Base-by-base conservation (phyloP, 2,113 vertebrate species). In the Erpornis zantholeuca region DNA sequence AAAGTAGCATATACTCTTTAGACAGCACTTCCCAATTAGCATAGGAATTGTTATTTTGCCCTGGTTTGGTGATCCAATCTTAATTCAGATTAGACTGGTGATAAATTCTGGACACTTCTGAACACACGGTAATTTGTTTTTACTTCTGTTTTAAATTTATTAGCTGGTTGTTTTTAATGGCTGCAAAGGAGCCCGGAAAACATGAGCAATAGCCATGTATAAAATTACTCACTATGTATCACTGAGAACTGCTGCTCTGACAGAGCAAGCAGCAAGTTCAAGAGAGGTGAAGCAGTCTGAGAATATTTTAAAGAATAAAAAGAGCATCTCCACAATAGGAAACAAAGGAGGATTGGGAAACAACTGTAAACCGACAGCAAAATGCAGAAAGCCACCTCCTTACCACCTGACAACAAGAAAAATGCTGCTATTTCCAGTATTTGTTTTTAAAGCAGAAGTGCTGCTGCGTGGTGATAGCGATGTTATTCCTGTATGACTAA, bases 261-360 rank as follows among this genome's bases (percentile, higher is more conserved):
- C 36, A 82, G 3, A 56, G 81, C 54, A 59, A 72, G 56, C 38
- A 82, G 35, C 57, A 45, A 96, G 50, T 64, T 95, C 82, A 92
- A 82, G 13, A 61, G 70, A 91, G 83, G 83, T 89, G 57, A 96
- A 94, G 23, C 7, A 88, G 82, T 79, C 64, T 38, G 52, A 82
- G 71, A 92, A 78, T 29, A 63, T 75, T 90, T 36, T 2, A 70
- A 84, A 92, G 86, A 69, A 84, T 15, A 53, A 27, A 66, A 82
- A 59, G 4, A 69, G 8, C 49, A 73, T 60, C 56, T 93, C 92
- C 82, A 80, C 88, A 93, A 86, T 90, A 91, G 86, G 92, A 94
- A 91, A 77, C 35, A 40, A 76, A 23, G 35, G 29, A 89, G 23
- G 31, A 56, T 29, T 88, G 84, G 40, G 54, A 73, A 95, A 83